Conservation (phyloP, 2,113 vertebrate genomes). For the Isurus oxyrinchus region DNA sequence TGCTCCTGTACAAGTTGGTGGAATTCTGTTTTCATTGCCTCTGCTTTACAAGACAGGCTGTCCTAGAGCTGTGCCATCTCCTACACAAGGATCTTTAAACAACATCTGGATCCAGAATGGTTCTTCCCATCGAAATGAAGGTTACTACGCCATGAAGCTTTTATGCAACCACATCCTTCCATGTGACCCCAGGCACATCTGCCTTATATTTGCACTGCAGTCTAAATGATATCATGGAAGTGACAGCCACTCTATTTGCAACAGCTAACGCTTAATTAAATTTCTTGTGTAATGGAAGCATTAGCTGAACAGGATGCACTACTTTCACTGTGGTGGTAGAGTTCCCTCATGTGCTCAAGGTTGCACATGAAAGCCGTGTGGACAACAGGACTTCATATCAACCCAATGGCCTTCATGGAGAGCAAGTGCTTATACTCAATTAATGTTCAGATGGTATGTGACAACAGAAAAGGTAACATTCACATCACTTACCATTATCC, state of each 20-base stretch:
- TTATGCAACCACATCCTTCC: not conserved
- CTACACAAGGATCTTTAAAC: not conserved
- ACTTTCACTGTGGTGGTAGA: not conserved
- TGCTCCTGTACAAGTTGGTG: not conserved
- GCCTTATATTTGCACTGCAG: not conserved
- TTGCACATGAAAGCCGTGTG: not conserved
- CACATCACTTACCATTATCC: not conserved
- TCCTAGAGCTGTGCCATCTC: not conserved
- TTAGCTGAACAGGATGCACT: not conserved
- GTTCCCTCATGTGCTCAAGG: not conserved
- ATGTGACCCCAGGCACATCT: not conserved
- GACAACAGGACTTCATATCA: not conserved
- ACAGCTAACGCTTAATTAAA: not conserved
- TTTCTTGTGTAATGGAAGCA: not conserved
- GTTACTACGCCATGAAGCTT: not conserved
- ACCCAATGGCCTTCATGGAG: not conserved
- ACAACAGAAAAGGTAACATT: not conserved
- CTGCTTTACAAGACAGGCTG: not conserved
- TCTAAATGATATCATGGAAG: not conserved
- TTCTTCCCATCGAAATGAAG: not conserved
- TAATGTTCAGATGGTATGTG: not conserved
- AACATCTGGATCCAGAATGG: not conserved
- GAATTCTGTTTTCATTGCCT: not conserved
- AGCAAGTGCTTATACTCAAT: not conserved
- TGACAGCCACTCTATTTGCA: not conserved